Percentiles rank a stretch among this genome's conserved stretches.
phyloP scores from a whole-genome alignment of 2,797 vertebrate species.

The Anguilla marmorata region DNA sequence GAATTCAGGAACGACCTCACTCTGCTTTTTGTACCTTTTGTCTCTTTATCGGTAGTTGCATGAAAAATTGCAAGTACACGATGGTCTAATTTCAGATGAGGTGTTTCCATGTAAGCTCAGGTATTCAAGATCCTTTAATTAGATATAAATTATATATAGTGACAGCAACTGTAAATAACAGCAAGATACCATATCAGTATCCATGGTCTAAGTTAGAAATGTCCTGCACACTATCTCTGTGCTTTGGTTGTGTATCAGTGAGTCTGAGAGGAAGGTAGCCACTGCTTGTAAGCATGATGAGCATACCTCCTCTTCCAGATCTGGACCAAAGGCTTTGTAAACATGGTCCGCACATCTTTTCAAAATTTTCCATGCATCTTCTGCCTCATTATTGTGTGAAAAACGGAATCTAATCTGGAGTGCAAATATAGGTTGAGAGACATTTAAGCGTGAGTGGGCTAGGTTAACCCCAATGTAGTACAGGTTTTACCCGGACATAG shows the following conservation, averaged over 20 bases:
- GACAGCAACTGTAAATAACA: not conserved
- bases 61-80: not conserved
- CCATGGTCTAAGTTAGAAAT: not conserved
- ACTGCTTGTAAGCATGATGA: not conserved
- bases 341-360: not conserved
- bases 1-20: not conserved
- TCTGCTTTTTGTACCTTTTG: not conserved
- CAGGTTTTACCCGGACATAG: too few species aligned
- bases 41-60: not conserved
- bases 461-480: too few species aligned
- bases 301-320: not conserved
- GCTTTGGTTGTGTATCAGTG: not conserved
- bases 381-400: not conserved
- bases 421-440: too few species aligned
- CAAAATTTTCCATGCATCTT: not conserved
- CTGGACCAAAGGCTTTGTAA: not conserved
- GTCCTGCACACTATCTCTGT: not conserved
- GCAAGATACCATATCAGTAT: not conserved
- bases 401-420: too few species aligned
- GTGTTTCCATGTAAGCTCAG: not conserved
- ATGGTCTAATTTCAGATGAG: not conserved
- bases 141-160: not conserved
- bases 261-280: not conserved
- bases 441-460: too few species aligned
- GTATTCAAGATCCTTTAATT: not conserved